These are phyloP conservation scores for Pantherophis vulpinus DNA, from an alignment of 2,797 vertebrate species.

Conservation along the genomic window DNA sequence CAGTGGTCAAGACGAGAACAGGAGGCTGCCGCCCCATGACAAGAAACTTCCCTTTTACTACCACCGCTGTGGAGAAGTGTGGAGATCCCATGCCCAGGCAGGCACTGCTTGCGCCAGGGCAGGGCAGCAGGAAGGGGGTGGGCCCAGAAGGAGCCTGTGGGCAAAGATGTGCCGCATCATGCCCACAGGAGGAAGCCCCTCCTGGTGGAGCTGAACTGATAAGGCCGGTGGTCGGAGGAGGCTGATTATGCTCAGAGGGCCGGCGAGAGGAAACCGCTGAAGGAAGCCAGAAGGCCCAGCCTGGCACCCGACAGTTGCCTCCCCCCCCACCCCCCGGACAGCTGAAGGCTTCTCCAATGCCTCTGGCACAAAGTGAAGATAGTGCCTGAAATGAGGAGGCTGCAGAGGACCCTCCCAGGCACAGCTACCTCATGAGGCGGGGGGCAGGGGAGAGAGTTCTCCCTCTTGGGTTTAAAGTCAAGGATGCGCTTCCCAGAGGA, in stretches of 20 bases:
- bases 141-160: no score
- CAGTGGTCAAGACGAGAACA: neutral
- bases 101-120: neutral
- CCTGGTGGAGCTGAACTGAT: neutral
- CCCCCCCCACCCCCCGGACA: no score
- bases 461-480: neutral
- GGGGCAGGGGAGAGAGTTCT: neutral
- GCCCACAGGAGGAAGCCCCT: neutral
- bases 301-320: neutral
- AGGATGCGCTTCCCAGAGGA: neutral
- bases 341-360: neutral
- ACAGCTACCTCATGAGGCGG: neutral
- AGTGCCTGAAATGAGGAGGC: neutral
- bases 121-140: no score
- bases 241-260: neutral
- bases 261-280: neutral
- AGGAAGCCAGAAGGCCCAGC: neutral
- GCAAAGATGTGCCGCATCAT: neutral
- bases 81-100: neutral
- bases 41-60: neutral
- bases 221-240: neutral
- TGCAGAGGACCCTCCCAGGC: neutral
- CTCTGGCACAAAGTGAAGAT: neutral
- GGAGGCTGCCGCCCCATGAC: neutral
- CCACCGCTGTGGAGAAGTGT: fast-evolving